Evolutionary conservation across 2,113 vertebrate genomes (phyloP).

Genomic region (Pomatostomus ruficeps): DNA sequence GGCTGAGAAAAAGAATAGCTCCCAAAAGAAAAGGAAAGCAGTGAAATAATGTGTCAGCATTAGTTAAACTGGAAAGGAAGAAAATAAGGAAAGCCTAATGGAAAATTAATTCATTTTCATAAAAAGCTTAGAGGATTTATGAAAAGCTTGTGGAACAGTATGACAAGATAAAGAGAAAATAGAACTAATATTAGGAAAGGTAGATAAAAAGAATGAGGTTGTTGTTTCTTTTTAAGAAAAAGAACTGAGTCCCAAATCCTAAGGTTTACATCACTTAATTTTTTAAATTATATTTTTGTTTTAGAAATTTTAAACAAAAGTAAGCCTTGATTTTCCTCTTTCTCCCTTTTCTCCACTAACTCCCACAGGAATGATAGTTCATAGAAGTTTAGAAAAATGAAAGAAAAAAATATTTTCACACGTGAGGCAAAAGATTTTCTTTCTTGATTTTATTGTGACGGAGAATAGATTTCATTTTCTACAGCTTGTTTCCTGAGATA

Average conservation of each 20-base stretch:
- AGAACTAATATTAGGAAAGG: background rate
- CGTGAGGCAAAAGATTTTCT: background rate
- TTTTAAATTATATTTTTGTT: background rate
- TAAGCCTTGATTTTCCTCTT: background rate
- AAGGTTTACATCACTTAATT: background rate
- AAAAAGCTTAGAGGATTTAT: background rate
- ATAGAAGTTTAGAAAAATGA: background rate
- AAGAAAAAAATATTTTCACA: background rate
- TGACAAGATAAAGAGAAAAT: background rate
- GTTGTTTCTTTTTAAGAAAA: background rate
- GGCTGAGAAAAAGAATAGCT: background rate
- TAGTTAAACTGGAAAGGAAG: background rate
- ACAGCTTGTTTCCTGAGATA: background rate
- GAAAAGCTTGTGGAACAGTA: background rate
- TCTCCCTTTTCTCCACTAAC: background rate
- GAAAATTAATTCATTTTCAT: background rate
- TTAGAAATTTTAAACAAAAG: background rate
- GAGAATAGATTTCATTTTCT: background rate
- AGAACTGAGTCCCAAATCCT: background rate
- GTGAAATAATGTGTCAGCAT: background rate
- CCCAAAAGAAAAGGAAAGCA: background rate
- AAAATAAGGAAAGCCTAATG: background rate
- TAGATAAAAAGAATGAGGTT: background rate
- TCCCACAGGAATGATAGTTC: background rate
- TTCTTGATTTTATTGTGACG: background rate